Percentiles rank a stretch among this genome's conserved stretches.
phyloP scores from a whole-genome alignment of 1,140 invertebrate genomes.

The Lepeophtheirus salmonis region DNA sequence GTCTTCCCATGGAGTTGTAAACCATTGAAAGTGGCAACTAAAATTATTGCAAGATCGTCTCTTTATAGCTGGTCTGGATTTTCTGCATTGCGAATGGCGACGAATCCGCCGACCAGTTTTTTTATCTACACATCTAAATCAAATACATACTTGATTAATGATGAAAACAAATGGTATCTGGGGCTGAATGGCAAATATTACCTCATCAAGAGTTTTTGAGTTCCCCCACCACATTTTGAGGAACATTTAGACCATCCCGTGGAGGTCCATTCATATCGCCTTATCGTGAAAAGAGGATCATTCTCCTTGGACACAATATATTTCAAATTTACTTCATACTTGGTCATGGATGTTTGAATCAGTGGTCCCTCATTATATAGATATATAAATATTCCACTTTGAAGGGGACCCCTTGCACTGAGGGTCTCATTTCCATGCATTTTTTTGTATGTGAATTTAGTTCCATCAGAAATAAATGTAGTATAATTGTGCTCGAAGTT shows the following conservation, averaged over 20 bases:
- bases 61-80: constrained; percentile 27
- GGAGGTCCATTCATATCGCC: constrained; percentile 32
- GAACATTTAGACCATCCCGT: constrained; percentile 37
- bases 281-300: constrained; percentile 4
- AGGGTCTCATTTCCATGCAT: constrained; percentile 31
- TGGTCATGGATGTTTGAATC: too few relatives aligned
- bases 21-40: constrained; percentile 43
- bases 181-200: too few relatives aligned
- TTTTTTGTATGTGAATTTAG: constrained; percentile 27
- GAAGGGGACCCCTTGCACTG: constrained; percentile 35
- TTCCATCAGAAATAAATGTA: constrained; percentile 20
- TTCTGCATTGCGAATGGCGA: not conserved
- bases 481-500: not conserved
- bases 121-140: constrained; percentile 11
- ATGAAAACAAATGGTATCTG: too few relatives aligned
- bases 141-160: too few relatives aligned
- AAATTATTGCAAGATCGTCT: constrained; percentile 32
- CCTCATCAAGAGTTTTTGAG: constrained; percentile 28
- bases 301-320: constrained; percentile 18
- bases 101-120: not conserved
- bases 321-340: not conserved
- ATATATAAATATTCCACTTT: constrained; percentile 34
- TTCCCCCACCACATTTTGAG: constrained; percentile 34
- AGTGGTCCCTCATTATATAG: not conserved
- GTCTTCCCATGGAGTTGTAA: constrained; percentile 40